A percentile compares a stretch with the other conserved stretches of the same genome.
These are phyloP conservation scores for Neodiprion lecontei DNA, from an alignment of 1,140 invertebrate species.

Conservation along the genomic window DNA sequence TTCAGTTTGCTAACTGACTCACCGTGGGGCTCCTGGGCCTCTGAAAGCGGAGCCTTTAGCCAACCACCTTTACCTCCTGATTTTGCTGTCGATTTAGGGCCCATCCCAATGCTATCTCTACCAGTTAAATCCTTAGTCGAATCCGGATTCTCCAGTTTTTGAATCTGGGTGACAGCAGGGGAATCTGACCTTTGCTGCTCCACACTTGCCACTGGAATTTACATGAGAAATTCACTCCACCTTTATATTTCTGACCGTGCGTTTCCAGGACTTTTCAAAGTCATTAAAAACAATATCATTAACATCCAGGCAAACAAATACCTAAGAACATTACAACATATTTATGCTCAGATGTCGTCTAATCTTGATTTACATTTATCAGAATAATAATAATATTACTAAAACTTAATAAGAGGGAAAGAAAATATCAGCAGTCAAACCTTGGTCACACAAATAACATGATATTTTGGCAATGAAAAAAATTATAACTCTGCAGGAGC, in stretches of 20 bases:
- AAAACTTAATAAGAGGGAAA: no score
- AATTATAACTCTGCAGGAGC: background rate
- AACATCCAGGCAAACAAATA: no score
- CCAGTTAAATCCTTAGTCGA: slow-evolving; percentile 59
- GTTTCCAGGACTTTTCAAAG: background rate
- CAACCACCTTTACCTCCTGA: slow-evolving; percentile 62
- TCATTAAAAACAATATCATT: no score
- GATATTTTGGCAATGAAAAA: no score
- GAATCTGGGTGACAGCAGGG: slow-evolving; percentile 56
- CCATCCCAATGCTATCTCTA: slow-evolving; percentile 55
- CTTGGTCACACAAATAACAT: no score
- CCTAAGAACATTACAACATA: no score
- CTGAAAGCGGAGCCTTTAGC: slow-evolving; percentile 60
- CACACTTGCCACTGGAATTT: slow-evolving; percentile 61
- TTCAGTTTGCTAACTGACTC: slow-evolving; percentile 41
- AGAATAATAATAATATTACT: no score
- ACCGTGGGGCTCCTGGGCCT: slow-evolving; percentile 67
- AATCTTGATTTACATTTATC: no score
- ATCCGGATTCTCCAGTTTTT: slow-evolving; percentile 59
- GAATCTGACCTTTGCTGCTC: slow-evolving; percentile 61
- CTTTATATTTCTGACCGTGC: slow-evolving; percentile 17
- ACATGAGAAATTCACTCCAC: slow-evolving; percentile 46
- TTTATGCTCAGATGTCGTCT: no score
- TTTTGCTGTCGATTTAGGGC: slow-evolving; percentile 59
- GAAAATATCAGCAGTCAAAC: no score